These are phyloP conservation scores for Nomada goodeniana DNA, from an alignment of 2,888 invertebrate genomes.

Conservation along the genomic window DNA sequence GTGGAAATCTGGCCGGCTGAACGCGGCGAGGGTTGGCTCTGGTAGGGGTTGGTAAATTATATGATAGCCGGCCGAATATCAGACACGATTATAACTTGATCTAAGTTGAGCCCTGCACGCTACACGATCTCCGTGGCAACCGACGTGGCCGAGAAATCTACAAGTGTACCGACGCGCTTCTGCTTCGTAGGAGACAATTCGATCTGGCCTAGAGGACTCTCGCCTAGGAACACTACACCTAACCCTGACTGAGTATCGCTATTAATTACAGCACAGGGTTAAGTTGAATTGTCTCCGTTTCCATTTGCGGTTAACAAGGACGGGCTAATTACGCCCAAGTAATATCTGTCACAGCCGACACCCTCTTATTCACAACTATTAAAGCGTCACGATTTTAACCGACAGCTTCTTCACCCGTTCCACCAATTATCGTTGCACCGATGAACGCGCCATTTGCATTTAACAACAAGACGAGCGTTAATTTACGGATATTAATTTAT, in stretches of 20 bases:
- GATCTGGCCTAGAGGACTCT: conserved; percentile 35
- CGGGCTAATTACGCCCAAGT: conserved; percentile 77
- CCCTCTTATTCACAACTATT: conserved; percentile 76
- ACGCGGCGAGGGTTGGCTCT: conserved; percentile 7
- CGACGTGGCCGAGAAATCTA: conserved; percentile 44
- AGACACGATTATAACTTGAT: conserved; percentile 73
- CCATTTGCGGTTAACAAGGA: conserved; percentile 68
- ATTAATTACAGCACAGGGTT: conserved; percentile 77
- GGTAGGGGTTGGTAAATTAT: conserved; percentile 50
- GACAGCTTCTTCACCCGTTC: conserved; percentile 17
- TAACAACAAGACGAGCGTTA: too few species aligned
- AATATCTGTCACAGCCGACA: conserved; percentile 70
- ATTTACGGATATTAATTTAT: too few species aligned
- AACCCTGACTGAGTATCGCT: conserved; percentile 69
- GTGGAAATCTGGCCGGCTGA: conserved; percentile 34
- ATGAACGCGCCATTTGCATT: too few species aligned
- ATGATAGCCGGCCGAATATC: conserved; percentile 63
- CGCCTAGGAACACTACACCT: conserved; percentile 11
- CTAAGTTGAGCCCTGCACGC: conserved; percentile 58
- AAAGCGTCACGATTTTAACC: conserved; percentile 71
- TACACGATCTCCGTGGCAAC: conserved; percentile 50
- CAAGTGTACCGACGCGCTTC: conserved; percentile 37
- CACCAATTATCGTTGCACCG: not conserved
- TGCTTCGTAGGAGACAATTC: conserved; percentile 44
- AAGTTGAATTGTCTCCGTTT: conserved; percentile 76